These are phyloP conservation scores for Drosophila birchii DNA, from an alignment of 2,888 invertebrate genomes.

Conservation along the genomic window DNA sequence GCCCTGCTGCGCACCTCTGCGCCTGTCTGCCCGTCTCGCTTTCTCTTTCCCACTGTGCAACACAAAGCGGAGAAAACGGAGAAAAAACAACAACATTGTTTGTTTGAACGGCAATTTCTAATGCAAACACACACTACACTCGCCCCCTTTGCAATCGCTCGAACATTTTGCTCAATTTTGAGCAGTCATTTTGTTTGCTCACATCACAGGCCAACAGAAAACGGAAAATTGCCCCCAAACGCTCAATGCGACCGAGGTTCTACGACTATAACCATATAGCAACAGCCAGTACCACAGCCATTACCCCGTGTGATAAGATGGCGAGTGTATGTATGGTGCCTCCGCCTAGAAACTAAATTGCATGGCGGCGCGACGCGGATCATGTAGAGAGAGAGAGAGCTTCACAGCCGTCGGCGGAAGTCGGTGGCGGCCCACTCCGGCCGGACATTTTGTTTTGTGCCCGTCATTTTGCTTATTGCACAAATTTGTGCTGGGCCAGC, in stretches of 20 bases:
- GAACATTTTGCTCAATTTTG: conserved; percentile 78
- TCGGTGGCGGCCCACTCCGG: conserved; percentile 46
- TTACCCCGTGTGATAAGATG: conserved; percentile 54
- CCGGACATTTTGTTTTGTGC: conserved; percentile 84
- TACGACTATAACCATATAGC: conserved; percentile 46
- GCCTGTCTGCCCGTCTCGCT: conserved; percentile 15
- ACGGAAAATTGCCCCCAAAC: conserved; percentile 68
- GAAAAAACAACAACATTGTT: conserved; percentile 50
- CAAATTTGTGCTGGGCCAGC: conserved; percentile 74
- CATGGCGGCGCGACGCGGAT: conserved; percentile 37
- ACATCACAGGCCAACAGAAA: conserved; percentile 83
- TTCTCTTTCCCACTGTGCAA: conserved; percentile 30
- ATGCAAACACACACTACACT: conserved; percentile 62
- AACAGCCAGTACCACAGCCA: neutral
- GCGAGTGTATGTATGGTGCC: conserved; percentile 25
- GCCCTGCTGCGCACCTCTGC: conserved; percentile 30
- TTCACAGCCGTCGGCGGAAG: conserved; percentile 62
- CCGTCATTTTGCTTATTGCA: conserved; percentile 85
- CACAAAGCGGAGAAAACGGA: conserved; percentile 16
- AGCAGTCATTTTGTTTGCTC: conserved; percentile 84
- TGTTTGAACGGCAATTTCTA: conserved; percentile 73
- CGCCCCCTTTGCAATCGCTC: conserved; percentile 57
- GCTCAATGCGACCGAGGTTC: conserved; percentile 26
- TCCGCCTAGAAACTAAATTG: conserved; percentile 28
- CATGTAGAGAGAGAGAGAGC: conserved; percentile 22